Percentiles rank a stretch among this genome's conserved stretches.
Conservation (phyloP, 2,797 vertebrate genomes). For the Meda fulgida region DNA sequence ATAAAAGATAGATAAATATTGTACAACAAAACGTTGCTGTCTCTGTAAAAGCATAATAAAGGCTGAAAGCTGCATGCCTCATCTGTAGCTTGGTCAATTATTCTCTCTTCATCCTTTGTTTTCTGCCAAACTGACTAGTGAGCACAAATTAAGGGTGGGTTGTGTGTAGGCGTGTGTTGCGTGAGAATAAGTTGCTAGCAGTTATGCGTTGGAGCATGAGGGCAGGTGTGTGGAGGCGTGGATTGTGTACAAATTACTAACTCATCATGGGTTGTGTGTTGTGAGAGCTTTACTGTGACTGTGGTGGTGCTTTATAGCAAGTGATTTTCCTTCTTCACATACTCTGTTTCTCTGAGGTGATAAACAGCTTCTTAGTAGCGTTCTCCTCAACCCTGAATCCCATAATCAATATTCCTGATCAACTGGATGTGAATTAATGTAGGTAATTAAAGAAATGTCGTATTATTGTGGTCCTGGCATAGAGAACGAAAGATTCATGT, state of each 20-base stretch:
- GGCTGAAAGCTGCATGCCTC: conserved; percentile 38
- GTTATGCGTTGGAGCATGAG: conserved; percentile 26
- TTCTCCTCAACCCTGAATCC: conserved; percentile 51
- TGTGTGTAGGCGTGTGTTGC: conserved; percentile 42
- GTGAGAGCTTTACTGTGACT: conserved; percentile 20
- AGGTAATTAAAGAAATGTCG: conserved; percentile 59
- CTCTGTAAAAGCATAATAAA: conserved; percentile 36
- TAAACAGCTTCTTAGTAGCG: conserved; percentile 51
- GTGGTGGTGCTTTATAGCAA: conserved; percentile 25
- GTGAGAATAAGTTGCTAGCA: conserved; percentile 38
- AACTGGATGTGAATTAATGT: conserved; percentile 53
- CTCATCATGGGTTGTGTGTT: neutral
- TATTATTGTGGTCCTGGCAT: conserved; percentile 42
- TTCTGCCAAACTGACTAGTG: conserved; percentile 46
- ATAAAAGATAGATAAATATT: neutral
- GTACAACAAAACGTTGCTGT: neutral
- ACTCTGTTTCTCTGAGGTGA: conserved; percentile 26
- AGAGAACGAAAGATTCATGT: conserved; percentile 26
- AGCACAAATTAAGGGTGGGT: conserved; percentile 41
- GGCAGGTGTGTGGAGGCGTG: conserved; percentile 45
- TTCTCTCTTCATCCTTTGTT: conserved; percentile 49
- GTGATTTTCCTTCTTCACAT: conserved; percentile 31
- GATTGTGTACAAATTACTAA: conserved; percentile 34
- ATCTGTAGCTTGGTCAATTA: conserved; percentile 39
- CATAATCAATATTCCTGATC: conserved; percentile 58